These are phyloP conservation scores for Paraplagusia blochii DNA, from an alignment of 2,113 vertebrate genomes.

Conservation along the genomic window DNA sequence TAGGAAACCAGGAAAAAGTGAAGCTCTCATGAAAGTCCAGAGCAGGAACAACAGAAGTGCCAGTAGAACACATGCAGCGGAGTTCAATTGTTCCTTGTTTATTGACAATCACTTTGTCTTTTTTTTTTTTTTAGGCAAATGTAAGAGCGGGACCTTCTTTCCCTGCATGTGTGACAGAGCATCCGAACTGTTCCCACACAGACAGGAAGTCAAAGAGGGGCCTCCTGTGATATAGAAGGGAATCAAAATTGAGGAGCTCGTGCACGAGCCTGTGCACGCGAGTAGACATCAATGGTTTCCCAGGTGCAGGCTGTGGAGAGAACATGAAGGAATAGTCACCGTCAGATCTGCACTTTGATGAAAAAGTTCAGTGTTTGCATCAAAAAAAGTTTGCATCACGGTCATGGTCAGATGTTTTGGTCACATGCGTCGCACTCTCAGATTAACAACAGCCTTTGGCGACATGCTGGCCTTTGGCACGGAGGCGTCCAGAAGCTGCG, in stretches of 20 bases:
- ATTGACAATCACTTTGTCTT: conserved; percentile 70
- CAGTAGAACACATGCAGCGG: conserved; percentile 34
- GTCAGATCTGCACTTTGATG: conserved; percentile 4
- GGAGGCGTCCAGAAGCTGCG: conserved; percentile 41
- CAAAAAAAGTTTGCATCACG: too few relatives aligned
- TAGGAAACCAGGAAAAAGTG: conserved; percentile 23
- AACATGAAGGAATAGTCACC: conserved; percentile 27
- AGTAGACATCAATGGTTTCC: conserved; percentile 7
- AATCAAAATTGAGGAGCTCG: conserved; percentile 50
- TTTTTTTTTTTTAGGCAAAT: conserved; percentile 54
- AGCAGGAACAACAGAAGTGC: conserved; percentile 37
- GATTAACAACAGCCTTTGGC: conserved; percentile 52
- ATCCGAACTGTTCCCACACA: conserved; percentile 74
- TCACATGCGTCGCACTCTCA: conserved; percentile 44
- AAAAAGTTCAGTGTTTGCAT: background rate
- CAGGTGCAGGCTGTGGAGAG: background rate
- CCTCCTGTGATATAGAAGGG: conserved; percentile 60
- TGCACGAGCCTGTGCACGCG: conserved; percentile 21
- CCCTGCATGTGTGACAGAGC: conserved; percentile 73
- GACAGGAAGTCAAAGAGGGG: conserved; percentile 73
- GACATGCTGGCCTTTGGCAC: conserved; percentile 56
- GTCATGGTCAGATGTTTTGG: conserved; percentile 6
- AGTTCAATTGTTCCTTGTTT: conserved; percentile 64
- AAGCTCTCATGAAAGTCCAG: conserved; percentile 31
- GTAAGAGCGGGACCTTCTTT: conserved; percentile 58